These are phyloP conservation scores for Neoaliturus tenellus DNA, from an alignment of 2,888 invertebrate genomes.

Conservation along the genomic window DNA sequence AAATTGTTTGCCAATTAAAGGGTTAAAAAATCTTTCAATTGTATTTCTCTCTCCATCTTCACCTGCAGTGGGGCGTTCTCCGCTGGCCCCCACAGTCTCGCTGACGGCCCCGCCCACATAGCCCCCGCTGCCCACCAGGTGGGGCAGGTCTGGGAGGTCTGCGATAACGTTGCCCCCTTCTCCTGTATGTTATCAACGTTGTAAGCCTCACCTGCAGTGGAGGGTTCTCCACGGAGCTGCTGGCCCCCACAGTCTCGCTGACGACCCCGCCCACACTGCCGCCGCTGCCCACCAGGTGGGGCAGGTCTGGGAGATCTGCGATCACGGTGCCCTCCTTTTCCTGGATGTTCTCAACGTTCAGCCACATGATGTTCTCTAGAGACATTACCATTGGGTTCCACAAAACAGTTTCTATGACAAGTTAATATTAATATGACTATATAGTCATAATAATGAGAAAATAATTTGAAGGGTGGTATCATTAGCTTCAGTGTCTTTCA, in stretches of 20 bases:
- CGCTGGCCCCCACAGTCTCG: slow-evolving; percentile 88
- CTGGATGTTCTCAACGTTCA: slow-evolving; percentile 95
- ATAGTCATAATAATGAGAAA: no score
- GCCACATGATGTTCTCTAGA: slow-evolving; percentile 95
- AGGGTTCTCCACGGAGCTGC: slow-evolving; percentile 74
- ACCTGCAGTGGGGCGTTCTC: slow-evolving; percentile 74
- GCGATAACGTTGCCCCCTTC: slow-evolving; percentile 84
- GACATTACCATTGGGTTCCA: no score
- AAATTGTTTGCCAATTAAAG: no score
- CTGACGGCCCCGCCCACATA: slow-evolving; percentile 98
- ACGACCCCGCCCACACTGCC: slow-evolving; percentile 98
- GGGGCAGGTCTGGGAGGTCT: slow-evolving; percentile 89
- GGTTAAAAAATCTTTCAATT: no score
- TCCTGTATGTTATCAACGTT: slow-evolving; percentile 93
- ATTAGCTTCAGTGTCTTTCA: no score
- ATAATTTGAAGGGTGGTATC: no score
- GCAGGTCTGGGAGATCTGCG: slow-evolving; percentile 88
- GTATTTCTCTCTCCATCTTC: no score
- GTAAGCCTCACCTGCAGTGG: slow-evolving; percentile 89
- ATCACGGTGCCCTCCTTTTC: slow-evolving; percentile 83
- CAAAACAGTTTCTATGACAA: no score
- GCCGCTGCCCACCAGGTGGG: slow-evolving; percentile 94
- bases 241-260: slow-evolving; percentile 91
- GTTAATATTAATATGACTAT: no score
- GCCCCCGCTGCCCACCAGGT: slow-evolving; percentile 94